Evolutionary conservation across 2,113 vertebrate genomes (phyloP), one percentile per base, ranked within the genome.

Genomic region (Regulus satrapa): DNA sequence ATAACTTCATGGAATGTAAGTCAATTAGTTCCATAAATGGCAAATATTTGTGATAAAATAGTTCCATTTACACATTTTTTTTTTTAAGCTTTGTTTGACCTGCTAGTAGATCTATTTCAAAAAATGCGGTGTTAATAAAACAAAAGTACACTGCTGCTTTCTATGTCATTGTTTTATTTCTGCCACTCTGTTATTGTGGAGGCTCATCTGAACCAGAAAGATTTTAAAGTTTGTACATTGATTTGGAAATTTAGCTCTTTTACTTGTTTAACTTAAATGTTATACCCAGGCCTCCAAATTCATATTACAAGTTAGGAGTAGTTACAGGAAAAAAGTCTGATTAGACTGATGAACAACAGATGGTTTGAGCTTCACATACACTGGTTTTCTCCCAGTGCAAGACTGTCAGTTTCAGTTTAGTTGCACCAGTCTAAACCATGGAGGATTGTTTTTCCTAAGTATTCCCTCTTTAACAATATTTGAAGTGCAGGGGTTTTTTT

Each of bases 321-420:
- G 74, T 93, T 94, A 80, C 89, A 93, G 93, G 87, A 88, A 88
- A 85, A 95, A 89, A 40, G 82, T 85, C 82, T 96, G 93, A 95
- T 97, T 95, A 96, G 89, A 55, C 34, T 96, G 93, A 95, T 97
- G 94, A 96, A 96, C 88, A 97, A 88, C 96, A 96, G 94, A 96
- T 97, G 95, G 89, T 91, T 85, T 85, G 58, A 92, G 45, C 63
- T 51, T 94, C 85, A 73, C 41, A 21, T 85, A 32, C 67, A 77
- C 54, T 85, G 51, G 29, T 93, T 91, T 96, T 76, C 41, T 94
- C 79, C 43, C 71, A 83, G 67, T 93, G 58, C 79, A 80, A 67
- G 58, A 80, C 31, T 83, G 66, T 77, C 78, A 49, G 46, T 79
- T 94, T 93, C 32, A 85, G 77, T 97, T 96, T 54, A 80, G 71